phyloP scores from a whole-genome alignment of 2,888 invertebrate species.

The Ophonus ardosiacus region DNA sequence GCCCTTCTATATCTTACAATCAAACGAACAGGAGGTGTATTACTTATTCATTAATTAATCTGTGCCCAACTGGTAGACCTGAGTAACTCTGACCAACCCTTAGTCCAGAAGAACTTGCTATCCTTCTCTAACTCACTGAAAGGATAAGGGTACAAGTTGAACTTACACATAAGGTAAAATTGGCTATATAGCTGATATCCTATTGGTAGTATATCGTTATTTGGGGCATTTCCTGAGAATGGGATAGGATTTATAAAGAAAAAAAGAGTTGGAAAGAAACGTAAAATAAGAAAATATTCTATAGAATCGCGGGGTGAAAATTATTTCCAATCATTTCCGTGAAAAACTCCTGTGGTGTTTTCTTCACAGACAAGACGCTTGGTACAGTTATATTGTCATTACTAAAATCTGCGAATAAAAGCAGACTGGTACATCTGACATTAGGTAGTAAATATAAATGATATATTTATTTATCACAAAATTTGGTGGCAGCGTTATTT shows the following conservation, averaged over 20 bases:
- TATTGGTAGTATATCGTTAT: conserved; percentile 62
- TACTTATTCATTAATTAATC: conserved; percentile 77
- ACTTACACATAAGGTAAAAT: conserved; percentile 22
- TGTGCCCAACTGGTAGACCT: conserved; percentile 69
- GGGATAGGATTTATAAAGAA: not conserved
- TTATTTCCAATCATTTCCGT: too few relatives aligned
- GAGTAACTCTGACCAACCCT: conserved; percentile 65
- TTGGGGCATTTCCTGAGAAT: not conserved
- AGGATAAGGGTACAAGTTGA: conserved; percentile 36
- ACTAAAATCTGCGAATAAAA: too few relatives aligned
- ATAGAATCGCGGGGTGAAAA: too few relatives aligned
- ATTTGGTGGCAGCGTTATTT: too few relatives aligned
- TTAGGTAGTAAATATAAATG: too few relatives aligned
- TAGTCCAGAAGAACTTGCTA: conserved; percentile 47
- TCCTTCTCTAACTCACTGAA: conserved; percentile 41
- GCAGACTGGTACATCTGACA: too few relatives aligned
- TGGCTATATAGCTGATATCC: conserved; percentile 62
- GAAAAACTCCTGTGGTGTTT: too few relatives aligned
- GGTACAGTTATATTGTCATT: too few relatives aligned
- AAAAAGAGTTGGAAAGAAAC: not conserved
- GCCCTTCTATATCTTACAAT: conserved; percentile 74
- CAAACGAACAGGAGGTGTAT: conserved; percentile 73
- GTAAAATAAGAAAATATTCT: too few relatives aligned
- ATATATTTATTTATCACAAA: too few relatives aligned
- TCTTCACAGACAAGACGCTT: too few relatives aligned